Base-by-base conservation (phyloP, 53 echinoderm and acorn worm genomes). In the Arbacia lixula region DNA sequence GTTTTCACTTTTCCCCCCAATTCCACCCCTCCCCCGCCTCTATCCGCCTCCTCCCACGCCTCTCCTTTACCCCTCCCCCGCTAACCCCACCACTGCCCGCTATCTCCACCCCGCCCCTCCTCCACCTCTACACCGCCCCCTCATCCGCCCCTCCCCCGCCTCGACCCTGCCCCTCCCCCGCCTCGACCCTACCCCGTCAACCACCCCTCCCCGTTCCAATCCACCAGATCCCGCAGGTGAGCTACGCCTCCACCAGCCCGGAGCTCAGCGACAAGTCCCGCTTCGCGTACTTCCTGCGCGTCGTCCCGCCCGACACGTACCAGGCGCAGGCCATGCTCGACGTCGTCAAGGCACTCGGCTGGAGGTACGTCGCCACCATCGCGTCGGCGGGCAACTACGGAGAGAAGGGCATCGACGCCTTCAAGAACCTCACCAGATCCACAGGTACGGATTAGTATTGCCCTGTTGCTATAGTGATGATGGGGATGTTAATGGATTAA, bases 221-320 rank as follows among this genome's bases (percentile, higher is more conserved):
- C n/a, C n/a, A n/a, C n/a, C n/a, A n/a, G 99, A 98, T 98, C 66
- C 99, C 99, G n/a, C 99, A 98, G 71, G 92, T 98, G 36, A 98
- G 99, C 65, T 98, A 98, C 71, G 99, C 99, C 12, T 98, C 99
- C 0, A 98, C 99, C 4, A 98, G 99, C 65, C 91, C 99, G 0
- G 99, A 98, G 86, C 71, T 98, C 58, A 98, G 99, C 49, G 99
- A 98, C 85, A 98, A 98, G 68, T 86, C 92, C 42, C 92, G 99
- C 10, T 98, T 91, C 60, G 99, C 83, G 46, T 98, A 98, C 36
- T 98, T 98, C 89, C 82, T 94, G 56, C 82, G 99, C 4, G 99
- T 98, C 20, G 99, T 98, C 9, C 99, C 99, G 2, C 99, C 99
- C 0, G 99, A 98, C 71, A 92, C 99, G 1, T 94, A 94, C 84